Base-by-base conservation (phyloP, 2,888 invertebrate genomes). In the Fragum whitleyi region DNA sequence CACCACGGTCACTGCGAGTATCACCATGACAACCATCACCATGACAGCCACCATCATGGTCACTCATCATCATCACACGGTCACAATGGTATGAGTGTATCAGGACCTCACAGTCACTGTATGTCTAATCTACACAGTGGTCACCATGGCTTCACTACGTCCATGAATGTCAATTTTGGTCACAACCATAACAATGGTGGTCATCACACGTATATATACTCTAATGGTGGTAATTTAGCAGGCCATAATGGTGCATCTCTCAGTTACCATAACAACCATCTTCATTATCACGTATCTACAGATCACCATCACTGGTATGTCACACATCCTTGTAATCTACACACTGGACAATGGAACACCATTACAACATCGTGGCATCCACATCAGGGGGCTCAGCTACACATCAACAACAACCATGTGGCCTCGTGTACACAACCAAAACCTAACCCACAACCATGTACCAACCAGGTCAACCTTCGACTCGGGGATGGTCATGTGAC, bases 341-440 rank as follows among this genome's bases (percentile, higher is more conserved):
- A 32, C 1, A 32, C 9, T 2, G 61, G 53, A 26, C 62, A 74
- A 21, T 71, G 67, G 47, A 81, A 85, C 68, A 65, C 69, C 67
- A 72, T 85, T 11, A 62, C 81, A 2, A 71, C 76, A 7, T 81
- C 81, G 0, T 85, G 84, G 84, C 84, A 85, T 77, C 84, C 81
- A 2, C 81, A 85, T 0, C 72, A 68, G 0, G 83, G 83, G 16
- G 77, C 75, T 3, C 77, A 77, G 68, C 14, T 85, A 2, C 39
- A 59, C 26, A 42, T 85, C 0, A 85, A 85, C 65, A 81, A 81
- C 51, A 75, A 81, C 6, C 65, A 61, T 11, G 68, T 74, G 6
- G 84, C 70, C 7, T 81, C 84, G 1, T 79, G 72, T 11, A 69
- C 59, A 0, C 39, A 71, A 2, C 71, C 71, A 3, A 51, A 74